Conservation (phyloP, 2,888 invertebrate genomes). For the Ischnus inquisitorius region DNA sequence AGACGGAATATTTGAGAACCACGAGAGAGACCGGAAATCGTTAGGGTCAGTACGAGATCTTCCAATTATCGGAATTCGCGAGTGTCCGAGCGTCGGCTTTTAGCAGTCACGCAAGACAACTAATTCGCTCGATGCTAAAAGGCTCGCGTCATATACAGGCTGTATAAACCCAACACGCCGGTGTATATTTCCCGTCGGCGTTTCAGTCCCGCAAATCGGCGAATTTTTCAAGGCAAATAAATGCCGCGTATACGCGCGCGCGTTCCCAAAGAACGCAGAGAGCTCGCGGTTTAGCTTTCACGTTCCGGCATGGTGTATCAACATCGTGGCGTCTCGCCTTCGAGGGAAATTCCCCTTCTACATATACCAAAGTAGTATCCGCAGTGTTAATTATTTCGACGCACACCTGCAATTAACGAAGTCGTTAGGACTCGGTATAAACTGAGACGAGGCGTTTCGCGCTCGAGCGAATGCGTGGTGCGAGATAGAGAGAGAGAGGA, state of each 20-base stretch:
- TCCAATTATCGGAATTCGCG: slow-evolving; percentile 62
- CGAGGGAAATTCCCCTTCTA: background rate
- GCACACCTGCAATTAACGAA: slow-evolving; percentile 68
- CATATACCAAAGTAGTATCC: slow-evolving; percentile 31
- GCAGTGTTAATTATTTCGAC: slow-evolving; percentile 67
- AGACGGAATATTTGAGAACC: background rate
- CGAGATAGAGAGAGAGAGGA: no score
- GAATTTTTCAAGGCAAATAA: no score
- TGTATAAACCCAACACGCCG: background rate
- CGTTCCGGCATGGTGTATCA: slow-evolving; percentile 16
- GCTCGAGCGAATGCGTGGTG: background rate
- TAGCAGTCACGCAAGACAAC: slow-evolving; percentile 39
- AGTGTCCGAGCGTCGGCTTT: slow-evolving; percentile 31
- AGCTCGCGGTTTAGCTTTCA: background rate
- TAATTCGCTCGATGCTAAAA: slow-evolving; percentile 18
- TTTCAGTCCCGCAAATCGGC: background rate
- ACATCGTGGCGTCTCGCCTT: background rate
- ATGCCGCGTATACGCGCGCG: background rate
- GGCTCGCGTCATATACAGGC: background rate
- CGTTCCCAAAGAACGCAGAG: background rate
- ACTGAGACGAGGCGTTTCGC: slow-evolving; percentile 42
- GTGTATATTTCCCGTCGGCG: background rate
- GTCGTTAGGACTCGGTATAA: slow-evolving; percentile 61
- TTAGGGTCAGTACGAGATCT: slow-evolving; percentile 31
- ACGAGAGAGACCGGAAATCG: slow-evolving; percentile 34